phyloP scores from a whole-genome alignment of 2,113 vertebrate species.

The Scophthalmus maximus region DNA sequence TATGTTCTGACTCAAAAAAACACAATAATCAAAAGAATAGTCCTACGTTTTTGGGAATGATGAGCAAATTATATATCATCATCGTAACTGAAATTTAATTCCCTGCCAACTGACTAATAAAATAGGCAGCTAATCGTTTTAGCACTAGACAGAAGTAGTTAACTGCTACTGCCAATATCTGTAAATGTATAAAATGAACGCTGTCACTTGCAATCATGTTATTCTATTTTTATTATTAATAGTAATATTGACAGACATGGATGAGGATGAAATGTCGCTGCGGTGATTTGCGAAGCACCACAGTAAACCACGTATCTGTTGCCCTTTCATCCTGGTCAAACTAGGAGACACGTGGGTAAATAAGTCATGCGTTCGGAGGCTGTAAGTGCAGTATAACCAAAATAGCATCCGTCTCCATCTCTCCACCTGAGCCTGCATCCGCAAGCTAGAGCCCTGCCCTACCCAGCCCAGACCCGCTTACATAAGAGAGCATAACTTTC shows the following conservation, averaged over 20 bases:
- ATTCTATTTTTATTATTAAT: conserved; percentile 2
- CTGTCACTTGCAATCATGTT: not conserved
- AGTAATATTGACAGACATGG: not conserved
- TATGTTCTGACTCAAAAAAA: too few species aligned
- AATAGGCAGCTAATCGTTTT: not conserved
- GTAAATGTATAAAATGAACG: not conserved
- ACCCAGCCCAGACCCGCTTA: conserved; percentile 66
- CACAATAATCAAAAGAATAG: too few species aligned
- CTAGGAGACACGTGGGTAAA: conserved; percentile 45
- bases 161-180: not conserved
- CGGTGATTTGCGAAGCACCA: conserved; percentile 11
- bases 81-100: too few species aligned
- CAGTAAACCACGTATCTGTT: conserved; percentile 11
- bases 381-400: conserved; percentile 55
- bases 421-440: conserved; percentile 75
- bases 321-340: conserved; percentile 40
- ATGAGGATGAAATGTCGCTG: conserved; percentile 4
- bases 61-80: too few species aligned
- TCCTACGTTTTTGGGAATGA: too few species aligned
- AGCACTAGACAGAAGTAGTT: not conserved
- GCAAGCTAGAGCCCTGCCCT: conserved; percentile 57
- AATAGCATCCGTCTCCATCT: conserved; percentile 67
- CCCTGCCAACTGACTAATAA: not conserved
- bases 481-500: conserved; percentile 68
- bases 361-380: conserved; percentile 59